Base-by-base conservation (phyloP, 2,888 invertebrate genomes). In the Chrysomela aeneicollis region DNA sequence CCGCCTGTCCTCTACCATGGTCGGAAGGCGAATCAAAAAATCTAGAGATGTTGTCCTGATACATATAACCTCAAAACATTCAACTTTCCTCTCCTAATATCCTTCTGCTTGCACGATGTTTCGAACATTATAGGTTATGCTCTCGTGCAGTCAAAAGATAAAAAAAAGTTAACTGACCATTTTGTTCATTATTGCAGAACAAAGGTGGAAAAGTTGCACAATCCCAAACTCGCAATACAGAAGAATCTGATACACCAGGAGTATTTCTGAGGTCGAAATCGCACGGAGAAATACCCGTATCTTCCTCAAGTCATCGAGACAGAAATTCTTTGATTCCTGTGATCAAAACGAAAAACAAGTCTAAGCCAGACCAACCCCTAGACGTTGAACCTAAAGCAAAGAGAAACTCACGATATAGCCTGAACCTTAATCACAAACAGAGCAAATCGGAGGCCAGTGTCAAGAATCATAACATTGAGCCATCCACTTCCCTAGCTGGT, bases 231-330 rank as follows among this genome's bases (percentile, higher is more conserved):
- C 64, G 64, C 46, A 66, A 66, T 57, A 22, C 63, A 4, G 66
- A 70, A 15, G 61, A 62, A 35, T 1, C 60, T 26, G 66, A 70
- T 21, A 59, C 49, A 18, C n/a, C 55, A 49, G 26, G 26, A 3
- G 32, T 52, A 17, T 37, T 53, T 18, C 71, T 75, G 42, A 68
- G 67, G 65, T 72, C 76, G n/a, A 74, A 68, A 59, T 76, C 76
- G 26, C 73, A 76, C 61, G 71, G 71, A 61, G 73, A 74, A 64
- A 64, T 73, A 10, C 70, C 73, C 17, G 67, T 68, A 35, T 69
- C 71, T 26, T 61, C 73, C 30, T 47, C 67, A n/a, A 63, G 35
- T 50, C 57, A 71, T 47, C 74, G 71, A 66, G 70, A 69, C 19
- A 69, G 67, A 21, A 61, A 59, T 18, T 53, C 47, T 8, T 50